Conservation (phyloP, 2,113 vertebrate species). For the Dolichallabes microphthalmus region DNA sequence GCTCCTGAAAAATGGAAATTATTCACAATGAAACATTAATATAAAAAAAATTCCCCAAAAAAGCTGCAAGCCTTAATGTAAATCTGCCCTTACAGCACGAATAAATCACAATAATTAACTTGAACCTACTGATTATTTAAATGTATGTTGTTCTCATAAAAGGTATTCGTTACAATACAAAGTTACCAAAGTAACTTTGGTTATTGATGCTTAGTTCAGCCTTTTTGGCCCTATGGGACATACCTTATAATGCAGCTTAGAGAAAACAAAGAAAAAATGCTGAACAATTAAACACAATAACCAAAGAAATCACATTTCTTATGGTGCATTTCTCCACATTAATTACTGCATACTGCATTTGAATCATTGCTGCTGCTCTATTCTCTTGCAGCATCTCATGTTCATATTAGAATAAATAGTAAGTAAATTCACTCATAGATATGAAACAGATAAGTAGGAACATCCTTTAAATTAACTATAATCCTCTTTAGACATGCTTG, state of each 20-base stretch:
- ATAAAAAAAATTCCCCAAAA: background rate
- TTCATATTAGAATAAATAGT: constrained; percentile 52
- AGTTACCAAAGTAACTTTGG: background rate
- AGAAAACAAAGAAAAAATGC: constrained; percentile 7
- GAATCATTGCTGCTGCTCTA: constrained; percentile 2
- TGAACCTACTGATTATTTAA: background rate
- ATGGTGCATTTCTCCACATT: constrained; percentile 14
- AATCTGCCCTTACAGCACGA: background rate
- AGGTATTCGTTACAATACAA: background rate
- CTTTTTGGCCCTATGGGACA: constrained; percentile 3
- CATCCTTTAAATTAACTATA: constrained; percentile 61
- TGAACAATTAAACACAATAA: constrained; percentile 11
- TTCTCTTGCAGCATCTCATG: constrained; percentile 7
- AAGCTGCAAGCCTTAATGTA: background rate
- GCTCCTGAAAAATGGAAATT: background rate
- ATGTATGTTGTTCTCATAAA: constrained; percentile 16
- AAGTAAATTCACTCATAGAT: constrained; percentile 48
- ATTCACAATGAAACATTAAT: background rate
- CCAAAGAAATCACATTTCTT: constrained; percentile 11
- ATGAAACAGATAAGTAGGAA: constrained; percentile 45
- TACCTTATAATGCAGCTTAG: background rate
- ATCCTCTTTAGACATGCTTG: constrained; percentile 57
- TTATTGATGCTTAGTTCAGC: background rate
- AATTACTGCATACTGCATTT: constrained; percentile 27
- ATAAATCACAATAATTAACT: constrained; percentile 8